Percentiles rank a stretch among this genome's conserved stretches.
Evolutionary conservation across 2,797 vertebrate genomes (phyloP).

Genomic region (Erpetoichthys calabaricus): DNA sequence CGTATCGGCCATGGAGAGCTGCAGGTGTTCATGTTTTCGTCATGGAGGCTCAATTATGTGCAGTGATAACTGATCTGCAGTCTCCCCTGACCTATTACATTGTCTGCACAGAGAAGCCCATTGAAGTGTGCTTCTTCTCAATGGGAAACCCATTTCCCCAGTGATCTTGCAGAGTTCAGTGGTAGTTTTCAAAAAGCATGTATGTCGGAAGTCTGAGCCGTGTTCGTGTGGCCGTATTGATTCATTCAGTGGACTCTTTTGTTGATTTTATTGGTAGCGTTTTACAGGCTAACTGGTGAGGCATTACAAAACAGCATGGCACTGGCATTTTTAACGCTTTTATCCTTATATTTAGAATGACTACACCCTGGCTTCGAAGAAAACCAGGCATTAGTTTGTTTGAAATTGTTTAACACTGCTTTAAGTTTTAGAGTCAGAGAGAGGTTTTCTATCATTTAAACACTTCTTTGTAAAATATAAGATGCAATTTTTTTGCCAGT

Average conservation of each 20-base stretch:
- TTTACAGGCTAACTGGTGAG: constrained; percentile 15
- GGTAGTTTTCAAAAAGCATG: constrained; percentile 2
- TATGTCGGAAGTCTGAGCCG: constrained; percentile 10
- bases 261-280: constrained; percentile 19
- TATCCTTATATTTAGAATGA: background rate
- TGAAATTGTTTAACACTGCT: too few relatives aligned
- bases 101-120: constrained; percentile 5
- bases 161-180: background rate
- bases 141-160: background rate
- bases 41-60: background rate
- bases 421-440: too few relatives aligned
- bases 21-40: constrained; percentile 1
- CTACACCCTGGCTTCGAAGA: too few relatives aligned
- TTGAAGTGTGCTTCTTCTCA: constrained; percentile 1
- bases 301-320: constrained; percentile 7
- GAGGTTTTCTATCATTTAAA: too few relatives aligned
- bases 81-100: constrained; percentile 11
- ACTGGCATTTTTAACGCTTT: constrained; percentile 14
- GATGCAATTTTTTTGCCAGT: too few relatives aligned
- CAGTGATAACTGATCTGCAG: constrained; percentile 1
- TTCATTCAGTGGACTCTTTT: constrained; percentile 16
- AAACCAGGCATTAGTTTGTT: too few relatives aligned
- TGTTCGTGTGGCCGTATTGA: constrained; percentile 16
- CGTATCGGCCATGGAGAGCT: background rate
- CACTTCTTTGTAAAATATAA: too few relatives aligned